Evolutionary conservation across 1,140 invertebrate species (phyloP), one percentile per base, ranked within the genome.

Genomic region (Hyles euphorbiae): DNA sequence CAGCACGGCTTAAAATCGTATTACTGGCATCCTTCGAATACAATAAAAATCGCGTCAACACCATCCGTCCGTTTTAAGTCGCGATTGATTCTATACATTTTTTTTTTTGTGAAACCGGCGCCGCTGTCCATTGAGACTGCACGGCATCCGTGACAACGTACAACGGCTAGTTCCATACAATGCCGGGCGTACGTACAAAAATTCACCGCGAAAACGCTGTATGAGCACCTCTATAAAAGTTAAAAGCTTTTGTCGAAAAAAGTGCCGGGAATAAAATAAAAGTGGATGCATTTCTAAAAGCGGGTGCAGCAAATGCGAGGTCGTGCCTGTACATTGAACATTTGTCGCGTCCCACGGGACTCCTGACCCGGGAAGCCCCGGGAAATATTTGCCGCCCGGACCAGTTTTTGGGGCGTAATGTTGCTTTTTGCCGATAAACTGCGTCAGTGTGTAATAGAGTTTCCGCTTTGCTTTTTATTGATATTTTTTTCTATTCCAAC

Each of bases 211-310:
- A 65, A 76, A 80, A 73, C 69, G 66, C 68, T 65, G 60, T 70
- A 73, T 74, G 65, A 74, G 66, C 60, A 72, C 67, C 61, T 68
- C 63, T 67, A 76, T 77, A 77, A 83, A 83, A 74, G 75, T 80
- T 80, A 80, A 82, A 82, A 82, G 81, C 78, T 77, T 82, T 81
- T 74, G 72, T 76, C 65, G 69, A 75, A 82, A 82, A 81, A 77
- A 76, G 65, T 71, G 59, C 58, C 65, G 52, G 53, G 58, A 60
- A 67, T 72, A 74, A 72, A 76, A 78, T 73, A 70, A 74, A 74
- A 74, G 65, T 72, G 74, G 59, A 74, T 69, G 64, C 67, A 74
- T 68, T 72, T 36, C 69, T 73, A 74, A 76, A 78, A 77, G 70
- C 70, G 65, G 61, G 57, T 67, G 72, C 59, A 63, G 56, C 61